Evolutionary conservation across 1,140 invertebrate genomes (phyloP), one percentile per base, ranked within the genome.

Genomic region (Megathymus violae): DNA sequence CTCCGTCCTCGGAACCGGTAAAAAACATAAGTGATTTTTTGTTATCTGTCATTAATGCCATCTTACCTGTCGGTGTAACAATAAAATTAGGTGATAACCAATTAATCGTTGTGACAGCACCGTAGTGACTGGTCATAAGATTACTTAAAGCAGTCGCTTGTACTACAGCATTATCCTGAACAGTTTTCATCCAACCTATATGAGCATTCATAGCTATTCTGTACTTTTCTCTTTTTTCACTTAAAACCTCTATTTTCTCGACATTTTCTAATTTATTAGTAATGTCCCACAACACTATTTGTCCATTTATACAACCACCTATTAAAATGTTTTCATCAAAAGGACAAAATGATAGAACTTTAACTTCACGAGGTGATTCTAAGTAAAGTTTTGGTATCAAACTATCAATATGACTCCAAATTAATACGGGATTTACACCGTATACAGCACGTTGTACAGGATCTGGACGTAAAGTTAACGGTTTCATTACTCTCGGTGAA

Each of bases 231-330:
- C 95, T 93, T 0, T 89, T 91, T 31, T 93, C 84, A 43, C 93
- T 94, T n/a, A 94, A 71, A n/a, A 93, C 91, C 76, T 93, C 91
- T 16, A 94, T 87, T 27, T 87, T 90, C 64, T 96, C 94, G 0
- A 94, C 87, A 65, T 92, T 91, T 67, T 95, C 92, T 43, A 95
- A 90, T 73, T 94, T 94, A 50, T 94, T 93, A 4, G 92, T 93
- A 31, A 96, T 90, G 78, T 96, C 94, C 95, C 95, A 96, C 13
- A 96, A 64, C 15, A 95, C 87, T 11, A 96, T 84, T 91, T 95
- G 94, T 1, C 95, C 96, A 79, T 95, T 96, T 4, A 88, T 83
- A 27, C 93, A 94, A n/a, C 95, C 95, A 16, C 95, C 95, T 22
- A 95, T 69, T 44, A 96, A 71, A 34, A 95, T 73, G 80, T 95